Base-by-base conservation (phyloP, 2,888 invertebrate genomes). In the Parapristionchus giblindavisi region DNA sequence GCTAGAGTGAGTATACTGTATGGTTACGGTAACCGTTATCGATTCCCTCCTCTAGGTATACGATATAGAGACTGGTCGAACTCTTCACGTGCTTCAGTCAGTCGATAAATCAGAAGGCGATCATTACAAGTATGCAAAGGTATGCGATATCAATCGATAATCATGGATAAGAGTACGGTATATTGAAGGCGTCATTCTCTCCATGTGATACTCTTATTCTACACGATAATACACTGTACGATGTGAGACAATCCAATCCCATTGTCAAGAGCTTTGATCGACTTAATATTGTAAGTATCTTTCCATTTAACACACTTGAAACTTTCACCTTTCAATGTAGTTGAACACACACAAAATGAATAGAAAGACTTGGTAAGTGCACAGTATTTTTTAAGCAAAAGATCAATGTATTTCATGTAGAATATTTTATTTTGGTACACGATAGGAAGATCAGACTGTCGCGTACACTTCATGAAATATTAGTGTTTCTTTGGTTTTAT, bases 201-300 rank as follows among this genome's bases (percentile, higher is more conserved):
- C 73, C 73, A 5, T 60, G 60, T 32, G 73, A 73, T 38, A 34
- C 32, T 17, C 27, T 73, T 32, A 36, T 73, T 17, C 73, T 73
- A 14, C 40, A 73, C 51, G 60, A 73, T 36, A 48, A 32, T 24
- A 51, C 60, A 14, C 73, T 73, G 3, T 61, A 27, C 38, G 73
- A 73, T n/a, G 5, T 51, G 8, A 40, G 73, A 5, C 17, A 27
- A 11, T 14, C 60, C 5, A 36, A 60, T 61, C 48, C 61, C 32
- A 32, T 61, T 61, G 36, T 73, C 27, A 96, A 97, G 90, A 96
- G 97, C 89, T 94, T 99, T 88, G 99, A 99, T 90, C 98, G 98
- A 89, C 91, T 99, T 48, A 98, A 97, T 90, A 94, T 95, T 88
- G 93, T 93, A 56, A 92, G 96, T 29, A 66, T 38, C n/a, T n/a